Percentiles rank a stretch among this genome's conserved stretches.
Conservation (phyloP, 1,140 invertebrate genomes). For the Pogonomyrmex californicus region DNA sequence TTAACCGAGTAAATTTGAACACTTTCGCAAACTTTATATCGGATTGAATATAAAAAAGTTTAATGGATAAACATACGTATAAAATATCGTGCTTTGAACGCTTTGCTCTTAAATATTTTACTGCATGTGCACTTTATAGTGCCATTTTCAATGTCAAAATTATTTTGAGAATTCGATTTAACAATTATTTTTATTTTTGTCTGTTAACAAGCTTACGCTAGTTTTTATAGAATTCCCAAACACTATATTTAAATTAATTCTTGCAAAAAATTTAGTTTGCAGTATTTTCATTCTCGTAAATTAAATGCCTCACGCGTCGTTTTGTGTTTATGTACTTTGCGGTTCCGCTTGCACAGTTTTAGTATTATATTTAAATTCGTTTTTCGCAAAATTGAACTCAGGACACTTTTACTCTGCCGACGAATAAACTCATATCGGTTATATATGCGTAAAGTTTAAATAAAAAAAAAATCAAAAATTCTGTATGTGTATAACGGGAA, state of each 20-base stretch:
- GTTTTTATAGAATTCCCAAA: background rate
- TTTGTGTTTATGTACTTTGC: conserved; percentile 16
- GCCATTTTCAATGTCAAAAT: background rate
- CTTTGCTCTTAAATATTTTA: conserved; percentile 21
- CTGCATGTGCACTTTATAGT: background rate
- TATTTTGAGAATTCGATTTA: conserved; percentile 8
- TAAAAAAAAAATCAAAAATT: conserved; percentile 48
- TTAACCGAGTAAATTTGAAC: conserved; percentile 35
- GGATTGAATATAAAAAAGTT: conserved; percentile 18
- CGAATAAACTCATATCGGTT: conserved; percentile 3
- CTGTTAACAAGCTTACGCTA: background rate
- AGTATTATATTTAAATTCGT: conserved; percentile 52
- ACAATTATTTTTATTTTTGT: conserved; percentile 24
- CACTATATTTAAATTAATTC: conserved; percentile 33
- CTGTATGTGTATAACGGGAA: background rate
- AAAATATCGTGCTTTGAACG: conserved; percentile 25
- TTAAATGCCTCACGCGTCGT: conserved; percentile 12
- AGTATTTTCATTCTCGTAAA: background rate
- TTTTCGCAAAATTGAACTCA: conserved; percentile 44
- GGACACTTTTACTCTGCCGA: background rate
- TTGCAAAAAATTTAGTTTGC: background rate
- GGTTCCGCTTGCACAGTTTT: background rate
- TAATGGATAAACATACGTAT: background rate
- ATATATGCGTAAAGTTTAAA: conserved; percentile 17
- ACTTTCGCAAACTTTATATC: conserved; percentile 5